phyloP scores from a whole-genome alignment of 2,113 vertebrate species.

The Melospiza georgiana region DNA sequence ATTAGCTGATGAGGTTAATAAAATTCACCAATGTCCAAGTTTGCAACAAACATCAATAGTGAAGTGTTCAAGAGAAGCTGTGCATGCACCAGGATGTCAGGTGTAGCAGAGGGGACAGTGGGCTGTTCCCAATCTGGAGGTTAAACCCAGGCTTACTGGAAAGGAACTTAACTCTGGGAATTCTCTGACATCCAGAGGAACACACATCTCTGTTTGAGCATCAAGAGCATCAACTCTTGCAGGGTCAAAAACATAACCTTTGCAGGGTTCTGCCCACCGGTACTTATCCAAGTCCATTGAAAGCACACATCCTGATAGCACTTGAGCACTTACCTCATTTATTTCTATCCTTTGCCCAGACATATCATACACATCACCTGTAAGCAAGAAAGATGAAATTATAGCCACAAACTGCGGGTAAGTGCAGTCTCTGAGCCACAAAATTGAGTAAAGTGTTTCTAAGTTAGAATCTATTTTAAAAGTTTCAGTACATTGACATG shows the following conservation, averaged over 20 bases:
- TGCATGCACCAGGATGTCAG: background rate
- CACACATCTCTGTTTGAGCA: background rate
- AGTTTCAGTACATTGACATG: background rate
- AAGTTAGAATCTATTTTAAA: background rate
- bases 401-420: background rate
- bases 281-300: background rate
- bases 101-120: background rate
- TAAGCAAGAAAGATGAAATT: slow-evolving; percentile 7
- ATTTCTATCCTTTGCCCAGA: slow-evolving; percentile 78
- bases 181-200: background rate
- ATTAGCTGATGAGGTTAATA: background rate
- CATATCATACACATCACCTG: slow-evolving; percentile 80
- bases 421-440: background rate
- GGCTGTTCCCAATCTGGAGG: rapidly evolving
- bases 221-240: background rate
- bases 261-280: background rate
- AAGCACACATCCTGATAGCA: background rate
- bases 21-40: background rate
- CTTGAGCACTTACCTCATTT: slow-evolving; percentile 80
- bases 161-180: background rate
- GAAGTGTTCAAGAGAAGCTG: background rate
- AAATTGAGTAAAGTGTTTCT: background rate
- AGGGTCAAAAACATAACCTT: background rate
- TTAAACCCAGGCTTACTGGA: background rate
- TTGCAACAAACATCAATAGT: background rate